phyloP scores from a whole-genome alignment of 2,797 vertebrate genomes.

The Pipistrellus kuhlii region DNA sequence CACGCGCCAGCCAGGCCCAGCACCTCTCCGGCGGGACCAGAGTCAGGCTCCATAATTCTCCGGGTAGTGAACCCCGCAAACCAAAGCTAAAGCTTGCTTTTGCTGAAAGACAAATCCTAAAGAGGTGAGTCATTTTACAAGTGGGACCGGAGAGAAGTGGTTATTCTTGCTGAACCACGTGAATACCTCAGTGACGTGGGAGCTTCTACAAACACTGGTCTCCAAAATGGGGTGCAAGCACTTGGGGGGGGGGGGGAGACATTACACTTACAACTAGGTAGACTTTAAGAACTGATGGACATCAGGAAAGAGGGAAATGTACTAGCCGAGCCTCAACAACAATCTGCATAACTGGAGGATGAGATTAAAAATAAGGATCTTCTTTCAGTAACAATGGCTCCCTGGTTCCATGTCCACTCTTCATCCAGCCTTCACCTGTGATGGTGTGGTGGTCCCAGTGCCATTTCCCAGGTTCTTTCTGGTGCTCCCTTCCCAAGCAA shows the following conservation, averaged over 20 bases:
- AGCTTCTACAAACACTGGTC: slow-evolving; percentile 43
- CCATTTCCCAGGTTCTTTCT: background rate
- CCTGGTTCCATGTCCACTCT: rapidly evolving
- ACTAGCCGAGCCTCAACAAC: background rate
- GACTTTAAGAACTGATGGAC: background rate
- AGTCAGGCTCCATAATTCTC: background rate
- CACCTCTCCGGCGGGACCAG: background rate
- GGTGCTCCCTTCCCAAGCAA: background rate
- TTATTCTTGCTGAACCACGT: background rate
- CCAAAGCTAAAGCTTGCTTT: background rate
- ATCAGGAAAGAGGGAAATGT: background rate
- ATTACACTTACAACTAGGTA: background rate
- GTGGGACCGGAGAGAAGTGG: background rate
- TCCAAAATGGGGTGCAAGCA: background rate
- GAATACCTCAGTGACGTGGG: background rate
- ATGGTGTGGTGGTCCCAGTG: rapidly evolving
- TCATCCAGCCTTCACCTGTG: rapidly evolving
- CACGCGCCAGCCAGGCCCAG: too few species aligned
- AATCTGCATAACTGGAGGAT: background rate
- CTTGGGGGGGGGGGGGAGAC: background rate
- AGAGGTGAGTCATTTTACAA: background rate
- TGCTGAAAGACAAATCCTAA: slow-evolving; percentile 1
- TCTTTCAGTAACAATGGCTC: background rate
- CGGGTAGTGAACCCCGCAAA: rapidly evolving
- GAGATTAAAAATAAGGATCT: too few species aligned